Base-by-base conservation (phyloP, 2,797 vertebrate genomes). In the Sternotherus odoratus region DNA sequence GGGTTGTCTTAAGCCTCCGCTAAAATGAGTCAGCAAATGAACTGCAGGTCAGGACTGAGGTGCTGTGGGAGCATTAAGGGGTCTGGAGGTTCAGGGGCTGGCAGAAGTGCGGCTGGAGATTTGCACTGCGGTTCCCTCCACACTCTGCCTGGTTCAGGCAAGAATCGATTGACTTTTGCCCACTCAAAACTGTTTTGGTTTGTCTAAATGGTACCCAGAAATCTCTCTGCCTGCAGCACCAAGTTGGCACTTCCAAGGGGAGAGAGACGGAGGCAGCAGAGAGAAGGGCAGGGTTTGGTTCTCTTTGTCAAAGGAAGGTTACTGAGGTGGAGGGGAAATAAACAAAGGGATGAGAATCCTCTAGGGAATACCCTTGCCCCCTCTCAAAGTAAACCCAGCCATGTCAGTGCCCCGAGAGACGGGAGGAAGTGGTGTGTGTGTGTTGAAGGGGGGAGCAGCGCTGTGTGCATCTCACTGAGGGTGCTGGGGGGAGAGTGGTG, bases 401-500 rank as follows among this genome's bases (percentile, higher is more conserved):
- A 36, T 2, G 8, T n/a, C 30, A 15, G 15, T 16, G 57, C 8
- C 56, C 56, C 6, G 54, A 56, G 54, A 56, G 63, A 9, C 2
- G 7, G 60, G 15, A n/a, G 33, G 36, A 36, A 36, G 36, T 6
- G 57, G 12, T 1, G 57, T 16, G 57, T 60, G 30, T 33, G 12
- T 30, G 56, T 57, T 6, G 3, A 10, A 48, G 12, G 16, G 3
- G 57, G 1, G 28, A 39, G 19, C 4, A 39, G n/a, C 21, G 5
- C 66, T 39, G 9, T 39, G 21, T 69, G 66, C 36, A 39, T 36
- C n/a, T 69, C 36, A 39, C 21, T 69, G 36, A 30, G 1, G 28
- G 46, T 43, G 48, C 12, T 1, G 28, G 15, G 17, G 8, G 5
- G 9, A 23, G 21, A 39, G 9, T 1, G 12, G 36, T 11, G 12